A percentile compares a stretch with the other conserved stretches of the same genome.
Evolutionary conservation across 2,797 vertebrate genomes (phyloP).

Genomic region (Chaenodraco wilsoni): DNA sequence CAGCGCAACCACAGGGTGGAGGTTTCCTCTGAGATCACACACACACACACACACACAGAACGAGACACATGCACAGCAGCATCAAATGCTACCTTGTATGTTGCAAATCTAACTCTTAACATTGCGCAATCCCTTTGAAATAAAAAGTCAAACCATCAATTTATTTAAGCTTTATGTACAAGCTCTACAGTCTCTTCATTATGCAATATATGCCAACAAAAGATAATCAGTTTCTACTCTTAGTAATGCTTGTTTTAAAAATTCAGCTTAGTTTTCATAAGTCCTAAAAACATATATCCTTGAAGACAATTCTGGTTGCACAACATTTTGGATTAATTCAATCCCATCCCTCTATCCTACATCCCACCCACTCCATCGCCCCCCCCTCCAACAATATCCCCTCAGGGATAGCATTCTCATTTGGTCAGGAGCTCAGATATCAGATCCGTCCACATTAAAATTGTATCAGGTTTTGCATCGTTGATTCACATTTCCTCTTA

Average conservation of each 20-base stretch:
- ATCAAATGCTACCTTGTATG: neutral
- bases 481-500: neutral
- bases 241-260: constrained; percentile 20
- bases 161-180: constrained; percentile 2
- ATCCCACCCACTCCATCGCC: no score
- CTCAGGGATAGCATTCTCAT: no score
- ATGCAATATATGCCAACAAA: constrained; percentile 41
- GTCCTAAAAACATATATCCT: constrained; percentile 15
- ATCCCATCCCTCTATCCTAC: no score
- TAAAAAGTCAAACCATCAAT: constrained; percentile 3
- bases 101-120: constrained; percentile 19
- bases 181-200: constrained; percentile 34
- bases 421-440: no score
- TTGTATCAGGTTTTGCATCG: no score
- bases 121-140: constrained; percentile 40
- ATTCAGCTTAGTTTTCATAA: constrained; percentile 35
- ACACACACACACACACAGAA: neutral
- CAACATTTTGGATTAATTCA: no score
- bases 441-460: no score
- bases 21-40: constrained; percentile 69
- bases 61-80: neutral
- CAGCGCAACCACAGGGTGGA: constrained; percentile 76
- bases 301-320: no score
- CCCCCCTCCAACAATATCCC: no score
- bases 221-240: constrained; percentile 41